Evolutionary conservation across 30 jellyfish, hydroid and myxozoan genomes (phyloP), one percentile per base, ranked within the genome.

Genomic region (Aurelia aurita): DNA sequence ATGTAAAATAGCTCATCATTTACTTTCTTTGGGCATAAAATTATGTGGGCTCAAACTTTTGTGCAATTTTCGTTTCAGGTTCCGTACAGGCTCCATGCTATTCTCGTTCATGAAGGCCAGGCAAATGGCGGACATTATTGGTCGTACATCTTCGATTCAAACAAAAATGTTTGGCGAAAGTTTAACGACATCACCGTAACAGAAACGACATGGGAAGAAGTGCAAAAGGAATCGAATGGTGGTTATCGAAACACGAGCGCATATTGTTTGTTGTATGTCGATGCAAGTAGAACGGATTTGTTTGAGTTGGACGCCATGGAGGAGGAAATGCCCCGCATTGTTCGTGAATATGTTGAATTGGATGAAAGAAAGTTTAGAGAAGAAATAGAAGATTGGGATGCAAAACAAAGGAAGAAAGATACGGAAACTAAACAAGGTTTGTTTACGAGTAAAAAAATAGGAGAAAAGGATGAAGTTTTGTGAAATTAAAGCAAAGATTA

Each of bases 81-180:
- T 46, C 95, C 95, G 22, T 86, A 86, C 85, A 55, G 90, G 15
- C 81, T 86, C 10, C 95, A 86, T 63, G 95, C 95, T 2, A 86
- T 86, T 32, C 77, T 86, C 45, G 85, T 86, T 8, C 95, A 86
- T 82, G 95, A 86, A 55, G 95, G 95, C 14, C 95, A 86, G 29
- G 95, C 95, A 14, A 86, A 69, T 54, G 87, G 87, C 34, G 95
- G 95, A 7, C 95, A 86, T 58, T 86, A 86, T 35, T 86, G 95
- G 95, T 86, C 95, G 25, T 86, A 69, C 75, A 66, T 75, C 23
- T 74, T 69, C 87, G 90, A 86, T 32, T 31, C 90, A 8, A 3
- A 39, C 1, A 74, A 32, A 31, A 51, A 74, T 15, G 39, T 43
- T 6, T 86, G 95, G 95, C 82, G 80, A 22, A 86, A 86, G 35